Base-by-base conservation (phyloP, 2,797 vertebrate species). In the Gadopsis bispinosus region DNA sequence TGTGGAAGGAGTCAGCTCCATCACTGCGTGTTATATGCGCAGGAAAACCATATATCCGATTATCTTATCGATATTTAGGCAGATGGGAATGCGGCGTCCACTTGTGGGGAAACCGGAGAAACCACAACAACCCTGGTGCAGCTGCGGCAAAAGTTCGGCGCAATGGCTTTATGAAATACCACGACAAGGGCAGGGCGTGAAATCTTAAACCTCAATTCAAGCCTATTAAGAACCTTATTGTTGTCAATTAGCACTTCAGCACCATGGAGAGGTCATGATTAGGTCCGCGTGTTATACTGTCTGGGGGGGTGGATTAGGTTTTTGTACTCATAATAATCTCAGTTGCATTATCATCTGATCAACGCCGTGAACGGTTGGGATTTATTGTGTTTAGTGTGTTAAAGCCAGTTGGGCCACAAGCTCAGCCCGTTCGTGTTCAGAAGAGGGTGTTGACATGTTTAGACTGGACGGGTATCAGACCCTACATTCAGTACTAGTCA, bases 101-200 rank as follows among this genome's bases (percentile, higher is more conserved):
- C 83, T 83, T 77, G 78, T 72, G 73, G 67, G 80, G 77, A 69
- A 68, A 81, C 59, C 61, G 31, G 62, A 84, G 64, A 61, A 66
- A 87, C 82, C 89, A 85, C 87, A 91, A 90, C 89, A 92, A 85
- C 78, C 90, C 83, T 88, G 79, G 90, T 91, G 91, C 91, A 91
- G 91, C 88, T 94, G 93, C 94, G 91, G 92, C 91, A 92, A 87
- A 92, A 93, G 87, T 93, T 93, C 73, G 54, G 67, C 79, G 62
- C 89, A 79, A 80, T 83, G 41, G 70, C 12, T 81, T 83, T 69
- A 75, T 73, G 37, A 83, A 81, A 89, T 75, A 71, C 12, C 80
- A 53, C 76, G 69, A 10, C 73, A 88, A 83, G 80, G 84, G 77
- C 80, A 88, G 84, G 78, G 81, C 45, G 26, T 67, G 39, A 35